Evolutionary conservation across 1,140 invertebrate genomes (phyloP).

Genomic region (Drosophila mayri): DNA sequence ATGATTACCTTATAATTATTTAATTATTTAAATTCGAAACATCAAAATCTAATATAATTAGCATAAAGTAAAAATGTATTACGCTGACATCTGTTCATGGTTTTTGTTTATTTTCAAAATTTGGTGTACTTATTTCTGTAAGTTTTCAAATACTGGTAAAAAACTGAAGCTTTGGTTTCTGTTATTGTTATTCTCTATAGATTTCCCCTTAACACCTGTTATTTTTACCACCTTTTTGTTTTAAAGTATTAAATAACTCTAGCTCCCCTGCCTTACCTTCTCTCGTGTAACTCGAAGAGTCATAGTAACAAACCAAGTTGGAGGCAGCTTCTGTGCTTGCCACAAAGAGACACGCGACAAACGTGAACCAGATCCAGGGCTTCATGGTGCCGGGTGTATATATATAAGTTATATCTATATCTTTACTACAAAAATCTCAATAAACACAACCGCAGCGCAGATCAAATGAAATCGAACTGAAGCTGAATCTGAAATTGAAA

Average conservation of each 20-base stretch:
- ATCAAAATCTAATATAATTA: neutral
- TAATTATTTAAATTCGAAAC: neutral
- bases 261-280: conserved; percentile 86
- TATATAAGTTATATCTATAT: neutral
- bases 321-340: conserved; percentile 58
- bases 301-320: conserved; percentile 90
- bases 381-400: conserved; percentile 58
- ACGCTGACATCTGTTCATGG: neutral
- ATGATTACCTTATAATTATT: neutral
- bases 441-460: conserved; percentile 61
- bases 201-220: neutral
- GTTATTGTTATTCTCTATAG: neutral
- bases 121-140: neutral
- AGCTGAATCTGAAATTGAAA: conserved; percentile 30
- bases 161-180: neutral
- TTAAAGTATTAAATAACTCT: neutral
- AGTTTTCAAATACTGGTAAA: too few relatives aligned
- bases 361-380: conserved; percentile 50
- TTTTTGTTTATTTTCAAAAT: neutral
- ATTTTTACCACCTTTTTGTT: neutral
- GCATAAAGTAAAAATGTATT: neutral
- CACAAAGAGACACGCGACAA: conserved; percentile 53
- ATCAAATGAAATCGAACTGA: conserved; percentile 78
- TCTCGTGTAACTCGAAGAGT: conserved; percentile 88
- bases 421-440: neutral